These are phyloP conservation scores for Naja naja DNA, from an alignment of 2,113 vertebrate species.

Conservation along the genomic window DNA sequence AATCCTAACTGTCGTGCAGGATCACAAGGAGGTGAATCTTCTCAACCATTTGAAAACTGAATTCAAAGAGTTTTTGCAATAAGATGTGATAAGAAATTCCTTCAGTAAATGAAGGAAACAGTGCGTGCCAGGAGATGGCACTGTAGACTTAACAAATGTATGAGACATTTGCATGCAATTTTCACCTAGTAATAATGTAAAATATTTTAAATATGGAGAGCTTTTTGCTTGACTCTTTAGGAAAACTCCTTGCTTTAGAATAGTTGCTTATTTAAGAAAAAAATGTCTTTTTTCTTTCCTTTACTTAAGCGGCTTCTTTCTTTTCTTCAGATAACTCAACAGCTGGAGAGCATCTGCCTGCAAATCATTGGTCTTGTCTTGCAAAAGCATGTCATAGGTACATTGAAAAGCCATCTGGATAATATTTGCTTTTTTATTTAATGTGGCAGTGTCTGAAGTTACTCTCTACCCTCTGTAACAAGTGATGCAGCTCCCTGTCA, in stretches of 20 bases:
- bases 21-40: conserved; percentile 88
- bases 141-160: neutral
- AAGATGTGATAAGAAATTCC: neutral
- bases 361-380: conserved; percentile 94
- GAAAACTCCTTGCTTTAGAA: conserved; percentile 15
- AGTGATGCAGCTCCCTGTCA: neutral
- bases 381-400: conserved; percentile 97
- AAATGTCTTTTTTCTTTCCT: neutral
- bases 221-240: neutral
- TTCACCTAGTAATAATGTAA: neutral
- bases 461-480: neutral
- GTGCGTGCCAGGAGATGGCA: neutral
- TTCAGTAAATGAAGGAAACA: neutral
- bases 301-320: conserved; percentile 39
- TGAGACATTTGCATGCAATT: neutral
- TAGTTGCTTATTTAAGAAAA: neutral
- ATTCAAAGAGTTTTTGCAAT: neutral
- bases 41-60: neutral
- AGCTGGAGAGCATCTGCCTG: conserved; percentile 93
- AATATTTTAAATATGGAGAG: neutral
- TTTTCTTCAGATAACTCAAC: conserved; percentile 85
- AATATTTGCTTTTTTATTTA: neutral
- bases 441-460: neutral
- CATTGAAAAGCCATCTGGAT: conserved; percentile 27
- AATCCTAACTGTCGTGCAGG: conserved; percentile 92